Evolutionary conservation across 1,140 invertebrate genomes (phyloP), one percentile per base, ranked within the genome.

Genomic region (Dendrolimus punctatus): DNA sequence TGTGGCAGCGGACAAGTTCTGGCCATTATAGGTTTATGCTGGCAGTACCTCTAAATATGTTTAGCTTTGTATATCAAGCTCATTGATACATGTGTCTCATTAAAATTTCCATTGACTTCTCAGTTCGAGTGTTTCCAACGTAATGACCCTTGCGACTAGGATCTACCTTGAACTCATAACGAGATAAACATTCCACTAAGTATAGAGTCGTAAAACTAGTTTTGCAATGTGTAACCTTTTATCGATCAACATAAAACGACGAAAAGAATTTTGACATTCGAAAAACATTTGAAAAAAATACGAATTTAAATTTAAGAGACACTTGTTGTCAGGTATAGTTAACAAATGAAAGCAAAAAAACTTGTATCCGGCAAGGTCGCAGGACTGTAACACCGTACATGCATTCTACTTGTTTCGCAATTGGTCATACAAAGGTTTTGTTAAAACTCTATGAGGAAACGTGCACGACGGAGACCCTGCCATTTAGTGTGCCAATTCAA

Each of bases 71-170:
- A 58, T 66, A 60, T 56, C 40, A 40, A 59, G 56, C 61, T 51
- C 65, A 82, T 75, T 80, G 75, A 73, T 70, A 68, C 71, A 64
- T 60, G 62, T 54, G 52, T 55, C 68, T 76, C 62, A 68, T 78
- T 78, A 76, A 58, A 51, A 64, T 68, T 65, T 46, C 63, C 62
- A 71, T 71, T 68, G 60, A 68, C 53, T 57, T 57, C 59, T 1
- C 23, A 62, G 57, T 54, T 53, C 51, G 55, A 55, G 57, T 60
- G 51, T 66, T 55, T 48, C 43, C 36, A 55, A 57, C 51, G 53
- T 23, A 23, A 23, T 23, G 23, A 23, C 23, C 57, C 53, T 42
- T 50, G 49, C 47, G 54, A 62, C 55, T 62, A 23, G 23, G 60
- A 62, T 71, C 58, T 53, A 52, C 41, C 39, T 53, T 62, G 51